Conservation (phyloP, 2,888 invertebrate genomes). For the Cecidostiba fungosa region DNA sequence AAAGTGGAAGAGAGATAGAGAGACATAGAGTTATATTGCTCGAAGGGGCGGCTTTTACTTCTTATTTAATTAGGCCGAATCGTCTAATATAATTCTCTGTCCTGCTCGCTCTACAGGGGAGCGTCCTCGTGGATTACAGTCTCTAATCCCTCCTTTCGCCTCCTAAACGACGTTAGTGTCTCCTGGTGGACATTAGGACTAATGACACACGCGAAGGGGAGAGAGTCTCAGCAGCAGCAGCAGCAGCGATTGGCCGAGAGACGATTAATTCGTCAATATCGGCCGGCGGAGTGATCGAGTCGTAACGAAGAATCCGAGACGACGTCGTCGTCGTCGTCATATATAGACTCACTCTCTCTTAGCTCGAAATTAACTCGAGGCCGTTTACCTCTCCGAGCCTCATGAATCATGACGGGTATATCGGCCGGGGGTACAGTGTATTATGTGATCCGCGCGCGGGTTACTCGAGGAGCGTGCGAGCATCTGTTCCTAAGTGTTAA, state of each 20-base stretch:
- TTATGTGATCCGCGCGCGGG: background rate
- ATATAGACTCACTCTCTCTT: conserved; percentile 6
- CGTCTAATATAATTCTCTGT: conserved; percentile 56
- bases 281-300: background rate
- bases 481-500: background rate
- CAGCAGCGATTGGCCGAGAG: conserved; percentile 44
- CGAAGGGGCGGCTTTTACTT: conserved; percentile 49
- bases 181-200: conserved; percentile 56
- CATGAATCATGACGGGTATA: conserved; percentile 48
- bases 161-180: conserved; percentile 58
- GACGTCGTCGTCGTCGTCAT: too few relatives aligned
- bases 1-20: background rate
- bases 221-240: conserved; percentile 1
- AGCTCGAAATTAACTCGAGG: background rate
- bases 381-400: background rate
- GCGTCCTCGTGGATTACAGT: conserved; percentile 55
- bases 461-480: background rate
- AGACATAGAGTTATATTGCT: conserved; percentile 35
- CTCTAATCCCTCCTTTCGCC: conserved; percentile 47
- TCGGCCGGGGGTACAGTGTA: background rate
- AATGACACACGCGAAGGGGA: conserved; percentile 45
- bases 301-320: conserved; percentile 32
- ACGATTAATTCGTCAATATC: conserved; percentile 57
- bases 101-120: conserved; percentile 16
- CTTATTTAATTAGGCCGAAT: conserved; percentile 63